Base-by-base conservation (phyloP, 2,797 vertebrate genomes). In the Prunella strophiata region DNA sequence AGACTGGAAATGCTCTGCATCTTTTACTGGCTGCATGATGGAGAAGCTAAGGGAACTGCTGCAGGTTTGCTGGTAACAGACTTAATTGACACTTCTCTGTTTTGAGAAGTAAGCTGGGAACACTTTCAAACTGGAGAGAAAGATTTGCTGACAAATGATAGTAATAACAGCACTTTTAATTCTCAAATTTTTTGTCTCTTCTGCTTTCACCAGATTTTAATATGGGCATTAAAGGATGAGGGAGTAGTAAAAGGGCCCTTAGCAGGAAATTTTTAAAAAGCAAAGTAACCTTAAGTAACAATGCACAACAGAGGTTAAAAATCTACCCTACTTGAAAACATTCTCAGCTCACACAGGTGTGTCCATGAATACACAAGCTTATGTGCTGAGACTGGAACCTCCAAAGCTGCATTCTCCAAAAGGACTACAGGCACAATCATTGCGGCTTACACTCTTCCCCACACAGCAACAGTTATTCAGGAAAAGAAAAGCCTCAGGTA, bases 21-120 rank as follows among this genome's bases (percentile, higher is more conserved):
- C 45, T 86, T 76, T 74, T 63, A 59, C 57, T 43, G 57, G 26
- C 45, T 86, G 45, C 16, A 2, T 23, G 63, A 52, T 26, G 43
- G 48, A 82, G 12, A 79, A 94, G 36, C 59, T 76, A 66, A 76
- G 32, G 63, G 30, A 93, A 63, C 43, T 54, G 51, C 58, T 65
- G 5, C 29, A 85, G 48, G 12, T 45, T 82, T 79, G 30, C 34
- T 21, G 5, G 36, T 79, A 81, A 76, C 29, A 73, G 61, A 63
- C 23, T 65, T 75, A 38, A 75, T 8, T 48, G 66, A 75, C 55
- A 42, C 20, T 68, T 51, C 75, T 68, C 70, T 84, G 22, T 57
- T 88, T 81, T 78, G 58, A 93, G 62, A 90, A 91, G 42, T 79
- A 85, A 83, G 15, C 10, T 75, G 54, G 62, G 25, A 94, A 93